phyloP scores from a whole-genome alignment of 2,113 vertebrate species.

The Aegithalos caudatus region DNA sequence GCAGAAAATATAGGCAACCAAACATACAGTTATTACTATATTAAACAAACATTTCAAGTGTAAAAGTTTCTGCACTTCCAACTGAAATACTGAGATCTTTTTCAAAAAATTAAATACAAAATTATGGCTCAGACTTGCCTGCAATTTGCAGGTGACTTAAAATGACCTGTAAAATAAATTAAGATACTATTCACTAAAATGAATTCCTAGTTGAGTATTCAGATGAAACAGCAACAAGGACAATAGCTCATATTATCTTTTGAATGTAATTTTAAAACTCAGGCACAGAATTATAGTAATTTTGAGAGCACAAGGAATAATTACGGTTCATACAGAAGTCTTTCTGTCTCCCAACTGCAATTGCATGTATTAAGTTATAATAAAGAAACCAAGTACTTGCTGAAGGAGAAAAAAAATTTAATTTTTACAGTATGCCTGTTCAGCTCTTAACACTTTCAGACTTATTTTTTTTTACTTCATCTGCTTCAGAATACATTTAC shows the following conservation, averaged over 20 bases:
- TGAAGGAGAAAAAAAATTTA: background rate
- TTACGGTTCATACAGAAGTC: background rate
- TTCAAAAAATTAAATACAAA: background rate
- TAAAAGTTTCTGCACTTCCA: background rate
- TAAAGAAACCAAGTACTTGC: background rate
- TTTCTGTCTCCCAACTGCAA: background rate
- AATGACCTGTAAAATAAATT: constrained; percentile 41
- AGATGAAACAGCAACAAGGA: constrained; percentile 17
- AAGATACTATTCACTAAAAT: background rate
- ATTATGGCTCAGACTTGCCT: background rate
- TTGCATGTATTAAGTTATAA: background rate
- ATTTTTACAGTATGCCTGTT: background rate
- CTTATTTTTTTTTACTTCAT: background rate
- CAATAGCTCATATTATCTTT: background rate
- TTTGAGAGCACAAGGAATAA: constrained; percentile 21
- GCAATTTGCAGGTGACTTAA: constrained; percentile 25
- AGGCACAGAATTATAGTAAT: background rate
- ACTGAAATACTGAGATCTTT: background rate
- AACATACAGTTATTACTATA: background rate
- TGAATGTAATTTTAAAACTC: background rate
- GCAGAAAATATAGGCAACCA: background rate
- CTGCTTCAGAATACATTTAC: background rate
- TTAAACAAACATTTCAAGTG: background rate
- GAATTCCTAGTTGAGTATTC: background rate
- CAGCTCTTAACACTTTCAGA: background rate